Evolutionary conservation across 2,888 invertebrate genomes (phyloP), one percentile per base, ranked within the genome.

Genomic region (Tribolium freemani): DNA sequence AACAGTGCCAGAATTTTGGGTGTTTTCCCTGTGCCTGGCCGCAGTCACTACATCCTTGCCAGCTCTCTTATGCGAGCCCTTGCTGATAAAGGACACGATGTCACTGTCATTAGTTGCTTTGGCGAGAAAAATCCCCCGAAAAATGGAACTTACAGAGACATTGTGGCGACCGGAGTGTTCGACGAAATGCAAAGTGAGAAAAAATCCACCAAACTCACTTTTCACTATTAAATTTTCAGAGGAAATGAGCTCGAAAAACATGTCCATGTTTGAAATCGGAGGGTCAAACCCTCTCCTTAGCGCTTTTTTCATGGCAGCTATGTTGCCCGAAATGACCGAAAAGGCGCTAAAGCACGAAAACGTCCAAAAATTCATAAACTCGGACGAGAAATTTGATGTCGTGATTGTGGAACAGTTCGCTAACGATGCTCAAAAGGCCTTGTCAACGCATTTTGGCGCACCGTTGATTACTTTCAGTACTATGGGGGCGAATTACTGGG

Each of bases 401-500:
- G 79, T 85, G 2, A 77, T 85, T 5, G 83, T 87, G 3, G 88
- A 88, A 72, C 83, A 87, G 63, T 88, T 88, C 76, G 78, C 87
- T 10, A 87, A 86, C 74, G 89, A 89, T 76, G 88, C 87, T 1
- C 75, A 83, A 8, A 83, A 72, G 57, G 87, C 86, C 0, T 74
- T 87, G 0, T 82, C 83, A 3, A 78, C 83, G 26, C 83, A 83
- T 71, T 84, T 82, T 71, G 77, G 84, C 38, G 83, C 83, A 0
- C 85, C 84, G 1, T 51, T 86, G 8, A 80, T 87, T 10, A 30
- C 83, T 0, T 79, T 86, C 5, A 87, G 86, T 79, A 87, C 88
- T 0, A 69, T 88, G 38, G 87, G 87, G 5, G 85, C 86, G 56
- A 85, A 84, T 74, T 82, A 84, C 51, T 87, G 87, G 81, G 84